phyloP scores from a whole-genome alignment of 92 coral and sea anemone species.

The Bergia puertoricense region DNA sequence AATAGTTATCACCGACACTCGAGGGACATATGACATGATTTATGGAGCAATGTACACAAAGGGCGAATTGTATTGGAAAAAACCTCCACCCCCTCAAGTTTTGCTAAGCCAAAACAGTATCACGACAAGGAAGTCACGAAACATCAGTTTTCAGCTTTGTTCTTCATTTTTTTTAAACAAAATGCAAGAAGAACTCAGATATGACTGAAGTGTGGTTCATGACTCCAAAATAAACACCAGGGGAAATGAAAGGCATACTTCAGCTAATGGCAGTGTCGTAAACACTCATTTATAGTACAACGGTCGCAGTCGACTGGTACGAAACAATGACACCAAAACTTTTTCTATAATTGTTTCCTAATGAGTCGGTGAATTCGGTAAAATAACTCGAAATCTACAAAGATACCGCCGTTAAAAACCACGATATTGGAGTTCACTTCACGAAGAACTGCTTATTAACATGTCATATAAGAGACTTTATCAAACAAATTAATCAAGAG shows the following conservation, averaged over 20 bases:
- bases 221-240: neutral
- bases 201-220: too few relatives aligned
- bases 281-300: neutral
- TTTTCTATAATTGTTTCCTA: neutral
- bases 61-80: neutral
- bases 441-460: neutral
- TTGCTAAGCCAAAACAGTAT: neutral
- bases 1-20: neutral
- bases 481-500: neutral
- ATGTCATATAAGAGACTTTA: neutral
- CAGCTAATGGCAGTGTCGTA: neutral
- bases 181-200: neutral
- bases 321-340: too few relatives aligned
- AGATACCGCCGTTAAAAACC: neutral
- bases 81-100: neutral
- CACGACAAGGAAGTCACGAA: neutral
- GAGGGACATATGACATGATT: neutral
- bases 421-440: neutral
- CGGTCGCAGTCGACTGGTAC: neutral
- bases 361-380: neutral
- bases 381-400: too few relatives aligned
- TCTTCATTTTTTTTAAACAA: neutral
- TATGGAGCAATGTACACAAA: constrained; percentile 8
- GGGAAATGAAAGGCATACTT: too few relatives aligned
- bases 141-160: neutral